Evolutionary conservation across 2,113 vertebrate species (phyloP).

Genomic region (Petrocephalus microphthalmus): DNA sequence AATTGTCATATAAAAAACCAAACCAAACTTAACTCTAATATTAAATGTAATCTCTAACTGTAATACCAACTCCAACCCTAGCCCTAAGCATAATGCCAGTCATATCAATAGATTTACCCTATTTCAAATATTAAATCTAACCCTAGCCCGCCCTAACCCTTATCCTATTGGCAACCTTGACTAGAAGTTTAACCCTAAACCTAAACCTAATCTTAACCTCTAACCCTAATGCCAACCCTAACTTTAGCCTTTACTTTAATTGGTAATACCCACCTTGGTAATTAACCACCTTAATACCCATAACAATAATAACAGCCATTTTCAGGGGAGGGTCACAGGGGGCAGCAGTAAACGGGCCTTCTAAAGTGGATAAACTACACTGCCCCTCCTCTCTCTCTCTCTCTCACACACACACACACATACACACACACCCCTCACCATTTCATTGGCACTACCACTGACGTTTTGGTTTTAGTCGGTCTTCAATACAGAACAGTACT

Average conservation of each 20-base stretch:
- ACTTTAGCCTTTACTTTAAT: not conserved
- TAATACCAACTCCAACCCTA: not conserved
- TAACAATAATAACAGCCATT: not conserved
- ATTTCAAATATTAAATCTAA: not conserved
- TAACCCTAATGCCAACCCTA: not conserved
- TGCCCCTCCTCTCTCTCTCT: not conserved
- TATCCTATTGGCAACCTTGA: not conserved
- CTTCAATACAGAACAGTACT: not conserved
- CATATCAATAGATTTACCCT: not conserved
- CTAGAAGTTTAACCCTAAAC: not conserved
- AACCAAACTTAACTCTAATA: not conserved
- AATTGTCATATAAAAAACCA: not conserved
- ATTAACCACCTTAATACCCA: not conserved
- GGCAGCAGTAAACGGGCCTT: not conserved
- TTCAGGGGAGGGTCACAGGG: not conserved
- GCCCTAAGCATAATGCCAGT: not conserved
- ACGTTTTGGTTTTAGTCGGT: not conserved
- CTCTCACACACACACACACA: too few relatives aligned
- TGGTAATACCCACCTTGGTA: not conserved
- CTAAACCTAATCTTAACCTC: not conserved
- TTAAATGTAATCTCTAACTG: not conserved
- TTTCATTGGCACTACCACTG: not conserved
- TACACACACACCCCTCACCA: not conserved
- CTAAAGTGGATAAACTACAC: not conserved
- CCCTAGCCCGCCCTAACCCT: not conserved